Conservation (phyloP, 2,888 invertebrate genomes). For the Candidula unifasciata region DNA sequence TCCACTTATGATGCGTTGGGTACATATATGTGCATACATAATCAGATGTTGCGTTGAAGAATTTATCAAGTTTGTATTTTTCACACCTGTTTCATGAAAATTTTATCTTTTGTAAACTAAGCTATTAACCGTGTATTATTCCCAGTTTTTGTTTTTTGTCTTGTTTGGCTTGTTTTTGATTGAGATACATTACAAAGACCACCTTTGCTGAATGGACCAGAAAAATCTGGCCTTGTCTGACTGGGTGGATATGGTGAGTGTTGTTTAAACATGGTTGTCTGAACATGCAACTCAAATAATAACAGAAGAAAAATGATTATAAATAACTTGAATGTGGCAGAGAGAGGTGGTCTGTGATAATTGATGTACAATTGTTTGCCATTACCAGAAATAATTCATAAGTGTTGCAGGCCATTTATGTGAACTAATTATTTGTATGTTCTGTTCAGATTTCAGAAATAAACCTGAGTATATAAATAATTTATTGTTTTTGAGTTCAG, state of each 20-base stretch:
- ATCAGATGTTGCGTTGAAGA: background rate
- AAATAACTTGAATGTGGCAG: background rate
- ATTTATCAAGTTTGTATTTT: background rate
- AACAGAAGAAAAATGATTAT: no score
- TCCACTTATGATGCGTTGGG: background rate
- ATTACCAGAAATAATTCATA: background rate
- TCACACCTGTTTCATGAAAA: background rate
- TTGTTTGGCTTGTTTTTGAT: background rate
- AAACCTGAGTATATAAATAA: conserved; percentile 11
- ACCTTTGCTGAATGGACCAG: conserved; percentile 9
- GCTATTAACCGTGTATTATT: background rate
- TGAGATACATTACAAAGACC: background rate
- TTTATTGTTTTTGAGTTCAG: no score
- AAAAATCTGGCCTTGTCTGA: no score
- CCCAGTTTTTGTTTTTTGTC: background rate
- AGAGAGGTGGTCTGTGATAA: conserved; percentile 30
- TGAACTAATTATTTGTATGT: conserved; percentile 9
- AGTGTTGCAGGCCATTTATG: background rate
- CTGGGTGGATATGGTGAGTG: no score
- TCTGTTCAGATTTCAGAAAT: conserved; percentile 28
- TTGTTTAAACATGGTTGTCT: no score
- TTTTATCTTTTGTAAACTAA: conserved; percentile 6
- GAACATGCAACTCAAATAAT: no score
- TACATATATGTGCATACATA: background rate
- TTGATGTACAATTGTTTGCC: background rate